These are phyloP conservation scores for Hirtodrosophila trivittata DNA, from an alignment of 2,888 invertebrate species.

Conservation along the genomic window DNA sequence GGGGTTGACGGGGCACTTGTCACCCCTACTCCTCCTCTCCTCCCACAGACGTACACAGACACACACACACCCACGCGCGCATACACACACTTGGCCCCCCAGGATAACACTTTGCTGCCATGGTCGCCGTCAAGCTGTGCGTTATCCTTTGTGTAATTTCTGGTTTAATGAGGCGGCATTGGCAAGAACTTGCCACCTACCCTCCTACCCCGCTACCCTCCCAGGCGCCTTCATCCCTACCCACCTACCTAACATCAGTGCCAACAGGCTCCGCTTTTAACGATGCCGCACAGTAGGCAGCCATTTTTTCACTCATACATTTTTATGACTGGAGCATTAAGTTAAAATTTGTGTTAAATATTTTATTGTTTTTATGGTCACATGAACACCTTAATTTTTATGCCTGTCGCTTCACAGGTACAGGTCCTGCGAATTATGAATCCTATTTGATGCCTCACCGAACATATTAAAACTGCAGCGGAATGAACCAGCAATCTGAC, in stretches of 20 bases:
- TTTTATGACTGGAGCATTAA: slow-evolving; percentile 71
- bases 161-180: slow-evolving; percentile 76
- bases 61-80: slow-evolving; percentile 1
- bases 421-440: slow-evolving; percentile 46
- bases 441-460: slow-evolving; percentile 20
- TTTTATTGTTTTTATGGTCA: slow-evolving; percentile 76
- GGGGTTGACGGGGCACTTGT: slow-evolving; percentile 5
- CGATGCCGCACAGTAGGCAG: slow-evolving; percentile 51
- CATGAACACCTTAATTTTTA: slow-evolving; percentile 69
- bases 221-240: not conserved
- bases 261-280: slow-evolving; percentile 43
- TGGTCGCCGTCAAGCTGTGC: slow-evolving; percentile 55
- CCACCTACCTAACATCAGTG: slow-evolving; percentile 2
- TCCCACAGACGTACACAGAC: slow-evolving; percentile 6
- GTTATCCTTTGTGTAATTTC: slow-evolving; percentile 80
- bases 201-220: not conserved
- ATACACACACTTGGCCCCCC: slow-evolving; percentile 31
- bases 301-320: slow-evolving; percentile 56
- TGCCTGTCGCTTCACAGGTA: slow-evolving; percentile 25
- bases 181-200: slow-evolving; percentile 37
- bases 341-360: slow-evolving; percentile 79
- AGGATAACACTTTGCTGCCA: slow-evolving; percentile 29
- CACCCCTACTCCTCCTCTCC: not conserved
- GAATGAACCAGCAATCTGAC: not conserved
- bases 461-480: not conserved